Base-by-base conservation (phyloP, 1,140 invertebrate genomes). In the Branchinecta lynchi region DNA sequence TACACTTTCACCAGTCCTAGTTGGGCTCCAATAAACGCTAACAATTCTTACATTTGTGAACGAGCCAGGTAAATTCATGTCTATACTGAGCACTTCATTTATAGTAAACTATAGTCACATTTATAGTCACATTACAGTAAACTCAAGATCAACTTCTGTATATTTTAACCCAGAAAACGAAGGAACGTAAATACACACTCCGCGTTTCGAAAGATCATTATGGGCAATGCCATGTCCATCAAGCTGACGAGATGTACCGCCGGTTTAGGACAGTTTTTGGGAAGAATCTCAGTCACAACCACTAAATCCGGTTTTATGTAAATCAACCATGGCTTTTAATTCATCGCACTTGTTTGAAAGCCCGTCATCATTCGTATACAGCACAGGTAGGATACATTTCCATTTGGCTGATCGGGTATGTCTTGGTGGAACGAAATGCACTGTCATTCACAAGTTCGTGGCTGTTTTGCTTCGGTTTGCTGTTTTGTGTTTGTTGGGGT, bases 41-140 rank as follows among this genome's bases (percentile, higher is more conserved):
- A 60, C 51, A 60, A 60, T 60, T 60, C 51, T 60, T 15, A 60
- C 12, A 20, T 6, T 15, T 20, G 12, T 60, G 17, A 6, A 15
- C 12, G 51, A 60, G 6, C 51, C 51, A 60, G 51, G 17, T 60
- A 60, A 20, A 12, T 60, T 60, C 51, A 60, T 3, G 17, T 60
- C 17, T 15, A 60, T 60, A 60, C 12, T 12, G 12, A 60, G 17
- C 12, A 12, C 12, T 60, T 60, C 51, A 60, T 20, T 60, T 60
- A 60, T 60, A 51, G n/a, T n/a, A n/a, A n/a, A n/a, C n/a, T n/a
- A n/a, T n/a, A n/a, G n/a, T n/a, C n/a, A n/a, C n/a, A n/a, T n/a
- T n/a, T n/a, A n/a, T n/a, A n/a, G n/a, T n/a, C n/a, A n/a, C n/a
- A 15, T 60, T 60, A 60, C 51, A 60, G 51, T 60, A 60, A 60